phyloP scores from a whole-genome alignment of 2,113 vertebrate genomes.

The Origma solitaria region DNA sequence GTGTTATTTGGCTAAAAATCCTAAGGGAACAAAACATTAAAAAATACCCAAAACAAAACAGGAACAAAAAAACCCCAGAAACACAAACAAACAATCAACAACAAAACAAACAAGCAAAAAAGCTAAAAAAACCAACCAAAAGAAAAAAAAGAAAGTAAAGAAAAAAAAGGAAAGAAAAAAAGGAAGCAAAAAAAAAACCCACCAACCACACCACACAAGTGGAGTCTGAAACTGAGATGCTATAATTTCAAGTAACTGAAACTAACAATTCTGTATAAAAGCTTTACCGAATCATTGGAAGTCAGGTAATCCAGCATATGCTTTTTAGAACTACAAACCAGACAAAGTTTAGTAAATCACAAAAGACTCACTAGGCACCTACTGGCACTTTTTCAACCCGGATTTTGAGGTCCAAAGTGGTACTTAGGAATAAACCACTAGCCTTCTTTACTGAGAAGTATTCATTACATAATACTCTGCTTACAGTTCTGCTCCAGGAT shows the following conservation, averaged over 20 bases:
- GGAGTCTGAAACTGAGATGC: neutral
- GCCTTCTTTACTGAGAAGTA: neutral
- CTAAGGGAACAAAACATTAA: neutral
- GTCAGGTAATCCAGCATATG: neutral
- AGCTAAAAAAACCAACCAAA: too few relatives aligned
- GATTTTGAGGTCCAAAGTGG: neutral
- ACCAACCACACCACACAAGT: neutral
- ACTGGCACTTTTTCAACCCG: neutral
- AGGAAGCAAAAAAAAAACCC: too few relatives aligned
- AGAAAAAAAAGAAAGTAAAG: too few relatives aligned
- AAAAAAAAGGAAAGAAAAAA: too few relatives aligned
- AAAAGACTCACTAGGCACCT: neutral
- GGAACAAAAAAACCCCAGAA: neutral
- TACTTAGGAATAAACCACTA: neutral
- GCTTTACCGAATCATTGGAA: neutral
- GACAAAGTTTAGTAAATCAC: neutral
- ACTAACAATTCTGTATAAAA: neutral
- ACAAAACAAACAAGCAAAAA: too few relatives aligned
- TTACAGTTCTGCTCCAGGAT: neutral
- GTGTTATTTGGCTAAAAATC: neutral
- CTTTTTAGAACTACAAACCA: neutral
- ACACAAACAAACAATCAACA: too few relatives aligned
- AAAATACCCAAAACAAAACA: neutral
- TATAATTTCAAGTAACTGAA: neutral
- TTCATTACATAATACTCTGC: neutral